A percentile compares a stretch with the other conserved stretches of the same genome.
These are phyloP conservation scores for Diarsia dahlii DNA, from an alignment of 2,888 invertebrate species.

Conservation along the genomic window DNA sequence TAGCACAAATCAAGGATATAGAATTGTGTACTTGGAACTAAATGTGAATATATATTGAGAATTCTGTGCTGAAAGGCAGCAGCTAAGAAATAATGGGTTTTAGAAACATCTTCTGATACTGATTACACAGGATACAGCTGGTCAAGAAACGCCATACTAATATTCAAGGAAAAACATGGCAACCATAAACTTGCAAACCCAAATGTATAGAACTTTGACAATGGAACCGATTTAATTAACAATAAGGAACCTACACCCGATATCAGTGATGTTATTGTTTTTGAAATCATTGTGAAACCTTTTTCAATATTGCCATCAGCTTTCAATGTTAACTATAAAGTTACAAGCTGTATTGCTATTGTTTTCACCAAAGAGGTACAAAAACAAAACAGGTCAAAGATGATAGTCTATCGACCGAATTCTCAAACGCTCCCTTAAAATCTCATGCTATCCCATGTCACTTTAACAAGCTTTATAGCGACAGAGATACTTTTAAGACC, in stretches of 20 bases:
- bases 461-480: neutral
- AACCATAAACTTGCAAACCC: too few species aligned
- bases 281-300: neutral
- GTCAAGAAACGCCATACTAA: too few species aligned
- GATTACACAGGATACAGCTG: too few species aligned
- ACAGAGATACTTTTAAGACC: neutral
- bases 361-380: neutral
- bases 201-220: neutral
- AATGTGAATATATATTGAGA: conserved; percentile 6
- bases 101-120: neutral
- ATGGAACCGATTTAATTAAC: neutral
- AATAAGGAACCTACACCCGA: neutral
- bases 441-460: neutral
- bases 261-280: neutral
- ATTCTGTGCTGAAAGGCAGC: neutral
- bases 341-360: neutral
- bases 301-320: neutral
- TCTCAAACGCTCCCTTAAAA: too few species aligned
- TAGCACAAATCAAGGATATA: conserved; percentile 10
- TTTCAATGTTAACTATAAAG: neutral
- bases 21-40: conserved; percentile 3
- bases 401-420: neutral
- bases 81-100: too few species aligned
- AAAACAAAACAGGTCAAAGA: neutral
- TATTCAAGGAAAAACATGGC: too few species aligned